Evolutionary conservation across 53 echinoderm and acorn worm genomes (phyloP).

Genomic region (Paelopatides confundens): DNA sequence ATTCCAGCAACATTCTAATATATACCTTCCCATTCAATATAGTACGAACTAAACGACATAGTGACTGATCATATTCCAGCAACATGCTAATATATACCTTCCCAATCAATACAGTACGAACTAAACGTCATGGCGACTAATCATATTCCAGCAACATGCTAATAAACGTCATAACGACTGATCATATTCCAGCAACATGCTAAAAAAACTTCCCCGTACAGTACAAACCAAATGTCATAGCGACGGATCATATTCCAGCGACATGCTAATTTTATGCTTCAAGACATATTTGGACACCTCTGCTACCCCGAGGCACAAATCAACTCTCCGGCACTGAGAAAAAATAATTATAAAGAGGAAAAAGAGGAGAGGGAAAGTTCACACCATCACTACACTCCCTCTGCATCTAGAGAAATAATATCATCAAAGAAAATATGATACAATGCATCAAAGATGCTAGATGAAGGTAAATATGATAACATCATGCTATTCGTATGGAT

Average conservation of each 20-base stretch:
- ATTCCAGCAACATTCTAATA: slow-evolving; percentile 21
- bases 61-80: too few relatives aligned
- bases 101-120: too few relatives aligned
- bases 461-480: background rate
- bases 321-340: slow-evolving; percentile 14
- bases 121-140: background rate
- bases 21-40: too few relatives aligned
- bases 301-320: slow-evolving; percentile 15
- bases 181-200: too few relatives aligned
- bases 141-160: slow-evolving; percentile 18
- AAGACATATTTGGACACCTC: slow-evolving; percentile 40
- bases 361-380: background rate
- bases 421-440: background rate
- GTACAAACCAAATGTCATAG: background rate
- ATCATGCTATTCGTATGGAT: background rate
- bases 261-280: slow-evolving; percentile 45
- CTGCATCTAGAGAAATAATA: background rate
- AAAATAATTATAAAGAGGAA: background rate
- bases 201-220: too few relatives aligned
- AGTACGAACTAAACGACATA: too few relatives aligned
- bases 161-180: too few relatives aligned
- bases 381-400: background rate
- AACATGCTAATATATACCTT: too few relatives aligned
- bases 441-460: background rate
- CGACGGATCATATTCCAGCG: background rate